These are phyloP conservation scores for Aldrovandia affinis DNA, from an alignment of 2,797 vertebrate genomes.

Conservation along the genomic window DNA sequence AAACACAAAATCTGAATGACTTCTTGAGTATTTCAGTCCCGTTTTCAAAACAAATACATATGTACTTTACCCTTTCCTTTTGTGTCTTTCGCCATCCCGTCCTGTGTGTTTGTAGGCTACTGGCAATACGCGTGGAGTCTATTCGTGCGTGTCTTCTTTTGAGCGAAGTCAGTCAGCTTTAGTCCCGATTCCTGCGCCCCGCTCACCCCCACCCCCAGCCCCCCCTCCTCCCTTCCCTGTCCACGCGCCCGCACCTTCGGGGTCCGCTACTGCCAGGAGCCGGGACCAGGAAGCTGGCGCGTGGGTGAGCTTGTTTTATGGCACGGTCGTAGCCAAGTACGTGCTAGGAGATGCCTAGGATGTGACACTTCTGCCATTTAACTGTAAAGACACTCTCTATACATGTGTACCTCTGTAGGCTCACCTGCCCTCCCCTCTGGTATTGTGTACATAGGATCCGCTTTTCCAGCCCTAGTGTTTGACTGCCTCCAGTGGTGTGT, in stretches of 20 bases:
- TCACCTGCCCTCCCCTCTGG: constrained; percentile 61
- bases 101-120: constrained; percentile 44
- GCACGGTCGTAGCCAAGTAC: background rate
- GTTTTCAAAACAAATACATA: background rate
- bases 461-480: constrained; percentile 60
- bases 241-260: constrained; percentile 38
- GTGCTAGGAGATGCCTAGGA: background rate
- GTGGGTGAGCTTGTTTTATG: background rate
- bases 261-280: constrained; percentile 33
- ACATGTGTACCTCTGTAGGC: constrained; percentile 60
- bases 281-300: background rate
- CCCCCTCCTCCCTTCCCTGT: constrained; percentile 42
- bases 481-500: constrained; percentile 70
- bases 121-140: constrained; percentile 42
- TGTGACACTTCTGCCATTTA: background rate
- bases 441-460: constrained; percentile 43
- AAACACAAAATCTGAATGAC: background rate
- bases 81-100: constrained; percentile 73
- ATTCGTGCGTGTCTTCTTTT: constrained; percentile 29
- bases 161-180: constrained; percentile 12
- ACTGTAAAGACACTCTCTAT: constrained; percentile 39
- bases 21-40: background rate
- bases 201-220: too few species aligned
- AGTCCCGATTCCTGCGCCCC: constrained; percentile 35
- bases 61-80: constrained; percentile 69